Conservation (phyloP, 2,113 vertebrate species). For the Indicator indicator region DNA sequence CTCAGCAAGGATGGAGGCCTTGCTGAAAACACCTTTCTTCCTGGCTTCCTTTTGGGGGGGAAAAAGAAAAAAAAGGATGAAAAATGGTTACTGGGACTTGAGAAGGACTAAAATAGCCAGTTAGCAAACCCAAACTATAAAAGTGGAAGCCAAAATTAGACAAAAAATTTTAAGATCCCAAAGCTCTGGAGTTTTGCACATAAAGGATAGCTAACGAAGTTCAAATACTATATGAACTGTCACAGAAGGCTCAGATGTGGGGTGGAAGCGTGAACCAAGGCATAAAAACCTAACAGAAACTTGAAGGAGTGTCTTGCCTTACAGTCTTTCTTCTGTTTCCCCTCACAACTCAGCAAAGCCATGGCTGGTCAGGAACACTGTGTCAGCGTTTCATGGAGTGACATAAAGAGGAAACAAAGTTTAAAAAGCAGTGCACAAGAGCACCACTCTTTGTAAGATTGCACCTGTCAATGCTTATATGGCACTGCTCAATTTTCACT, state of each 20-base stretch:
- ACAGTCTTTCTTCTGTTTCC: background rate
- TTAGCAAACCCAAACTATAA: constrained; percentile 39
- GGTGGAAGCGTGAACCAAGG: background rate
- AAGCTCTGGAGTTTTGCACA: background rate
- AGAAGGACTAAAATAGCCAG: background rate
- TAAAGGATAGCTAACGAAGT: background rate
- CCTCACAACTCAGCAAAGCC: background rate
- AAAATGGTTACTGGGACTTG: constrained; percentile 13
- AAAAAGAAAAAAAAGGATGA: constrained; percentile 36
- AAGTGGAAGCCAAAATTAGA: constrained; percentile 20
- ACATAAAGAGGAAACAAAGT: background rate
- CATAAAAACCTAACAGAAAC: background rate
- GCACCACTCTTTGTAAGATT: background rate
- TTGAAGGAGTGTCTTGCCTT: background rate
- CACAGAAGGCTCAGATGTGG: background rate
- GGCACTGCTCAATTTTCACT: background rate
- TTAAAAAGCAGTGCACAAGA: background rate
- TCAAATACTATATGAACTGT: background rate
- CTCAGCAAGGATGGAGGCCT: constrained; percentile 19
- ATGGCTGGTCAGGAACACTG: background rate
- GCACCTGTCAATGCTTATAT: background rate
- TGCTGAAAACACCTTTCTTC: constrained; percentile 44
- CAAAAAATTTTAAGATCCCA: background rate
- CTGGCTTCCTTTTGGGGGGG: constrained; percentile 54
- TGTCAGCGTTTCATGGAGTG: background rate